Percentiles rank a stretch among this genome's conserved stretches.
These are phyloP conservation scores for Epinephelus awoara DNA, from an alignment of 2,797 vertebrate species.

Conservation along the genomic window DNA sequence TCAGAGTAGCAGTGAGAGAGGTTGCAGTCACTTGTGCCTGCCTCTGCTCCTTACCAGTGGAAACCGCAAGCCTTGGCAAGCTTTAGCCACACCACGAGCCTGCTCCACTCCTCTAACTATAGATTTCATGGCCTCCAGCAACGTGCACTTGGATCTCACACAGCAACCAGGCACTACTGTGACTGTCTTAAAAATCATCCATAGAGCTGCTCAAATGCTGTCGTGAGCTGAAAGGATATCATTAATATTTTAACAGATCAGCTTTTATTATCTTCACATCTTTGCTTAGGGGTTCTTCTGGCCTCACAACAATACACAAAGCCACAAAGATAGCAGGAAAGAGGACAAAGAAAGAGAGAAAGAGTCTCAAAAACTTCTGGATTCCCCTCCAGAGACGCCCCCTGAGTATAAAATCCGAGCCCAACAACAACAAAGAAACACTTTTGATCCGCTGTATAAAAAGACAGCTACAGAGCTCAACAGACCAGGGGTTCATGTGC, in stretches of 20 bases:
- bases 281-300: constrained; percentile 25
- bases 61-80: constrained; percentile 74
- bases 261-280: constrained; percentile 33
- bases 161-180: constrained; percentile 25
- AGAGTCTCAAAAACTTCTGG: constrained; percentile 49
- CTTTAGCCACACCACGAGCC: constrained; percentile 45
- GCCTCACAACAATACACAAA: constrained; percentile 31
- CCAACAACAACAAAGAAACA: constrained; percentile 78
- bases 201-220: constrained; percentile 28
- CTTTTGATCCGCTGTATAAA: constrained; percentile 78
- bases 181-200: constrained; percentile 24
- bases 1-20: constrained; percentile 39
- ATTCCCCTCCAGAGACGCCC: constrained; percentile 60
- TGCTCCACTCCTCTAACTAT: constrained; percentile 59
- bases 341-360: constrained; percentile 54
- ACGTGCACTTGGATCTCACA: constrained; percentile 33
- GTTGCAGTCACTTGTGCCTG: constrained; percentile 63
- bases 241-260: constrained; percentile 37
- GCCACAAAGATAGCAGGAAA: constrained; percentile 52
- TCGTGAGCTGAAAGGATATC: constrained; percentile 14
- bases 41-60: constrained; percentile 56
- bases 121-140: constrained; percentile 68
- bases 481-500: constrained; percentile 71
- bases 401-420: constrained; percentile 63
- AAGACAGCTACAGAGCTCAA: constrained; percentile 62